Percentiles rank a stretch among this genome's conserved stretches.
phyloP scores from a whole-genome alignment of 1,140 invertebrate genomes.

The Heliconius melpomene region DNA sequence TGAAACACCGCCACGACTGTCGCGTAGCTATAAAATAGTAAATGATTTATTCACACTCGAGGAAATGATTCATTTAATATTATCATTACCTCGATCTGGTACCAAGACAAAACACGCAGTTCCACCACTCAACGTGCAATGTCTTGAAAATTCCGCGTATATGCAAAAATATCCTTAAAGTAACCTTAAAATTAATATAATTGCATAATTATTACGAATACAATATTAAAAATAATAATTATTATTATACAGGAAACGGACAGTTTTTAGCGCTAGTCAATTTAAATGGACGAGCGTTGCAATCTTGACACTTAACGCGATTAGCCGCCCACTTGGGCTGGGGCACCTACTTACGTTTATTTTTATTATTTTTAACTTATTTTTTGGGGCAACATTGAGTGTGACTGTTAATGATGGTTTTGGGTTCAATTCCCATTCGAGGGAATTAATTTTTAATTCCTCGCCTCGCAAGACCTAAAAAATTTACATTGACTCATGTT shows the following conservation, averaged over 20 bases:
- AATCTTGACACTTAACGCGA: conserved; percentile 3
- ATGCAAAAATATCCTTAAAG: no score
- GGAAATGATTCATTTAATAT: no score
- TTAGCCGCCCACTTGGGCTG: background rate
- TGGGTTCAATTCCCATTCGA: background rate
- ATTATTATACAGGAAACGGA: background rate
- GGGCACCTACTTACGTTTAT: background rate
- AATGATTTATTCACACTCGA: no score
- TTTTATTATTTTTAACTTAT: background rate
- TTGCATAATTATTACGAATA: background rate
- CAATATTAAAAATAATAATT: background rate
- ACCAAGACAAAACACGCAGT: no score
- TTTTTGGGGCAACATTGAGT: background rate
- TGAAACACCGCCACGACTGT: no score
- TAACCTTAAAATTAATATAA: no score
- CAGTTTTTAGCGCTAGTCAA: conserved; percentile 2
- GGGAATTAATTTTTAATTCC: background rate
- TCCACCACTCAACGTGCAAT: no score
- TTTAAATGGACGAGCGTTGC: background rate
- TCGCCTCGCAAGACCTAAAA: no score
- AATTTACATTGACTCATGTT: no score
- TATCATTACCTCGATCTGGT: no score
- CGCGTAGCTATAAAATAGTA: no score
- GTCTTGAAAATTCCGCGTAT: no score
- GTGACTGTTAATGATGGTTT: background rate